Evolutionary conservation across 2,797 vertebrate species (phyloP).

Genomic region (Eremophila alpestris): DNA sequence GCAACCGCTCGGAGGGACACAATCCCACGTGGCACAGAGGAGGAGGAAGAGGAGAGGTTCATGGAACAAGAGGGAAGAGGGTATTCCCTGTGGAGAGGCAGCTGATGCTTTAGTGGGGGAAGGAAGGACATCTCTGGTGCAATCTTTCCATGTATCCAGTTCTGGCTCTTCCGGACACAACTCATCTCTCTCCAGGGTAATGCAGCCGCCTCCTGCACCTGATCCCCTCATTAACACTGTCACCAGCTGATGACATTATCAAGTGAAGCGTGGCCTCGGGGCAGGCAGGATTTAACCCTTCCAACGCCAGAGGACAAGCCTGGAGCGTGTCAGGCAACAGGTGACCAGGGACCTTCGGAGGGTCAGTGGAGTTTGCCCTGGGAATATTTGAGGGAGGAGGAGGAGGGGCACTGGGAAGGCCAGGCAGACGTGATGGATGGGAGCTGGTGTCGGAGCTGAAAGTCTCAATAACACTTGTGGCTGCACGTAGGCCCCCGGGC

Average conservation of each 20-base stretch:
- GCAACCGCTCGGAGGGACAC: background rate
- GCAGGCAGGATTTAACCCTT: conserved; percentile 44
- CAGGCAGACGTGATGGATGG: background rate
- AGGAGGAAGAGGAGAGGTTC: background rate
- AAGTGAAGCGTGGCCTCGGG: conserved; percentile 26
- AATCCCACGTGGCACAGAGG: background rate
- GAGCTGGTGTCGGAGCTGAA: background rate
- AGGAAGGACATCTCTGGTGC: background rate
- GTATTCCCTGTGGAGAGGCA: background rate
- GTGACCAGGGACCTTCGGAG: background rate
- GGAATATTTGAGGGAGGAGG: background rate
- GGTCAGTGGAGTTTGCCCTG: background rate
- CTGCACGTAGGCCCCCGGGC: background rate
- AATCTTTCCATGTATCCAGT: background rate
- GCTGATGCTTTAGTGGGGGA: conserved; percentile 5
- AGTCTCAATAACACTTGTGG: background rate
- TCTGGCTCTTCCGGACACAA: conserved; percentile 17
- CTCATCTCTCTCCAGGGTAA: conserved; percentile 62
- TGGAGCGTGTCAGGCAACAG: background rate
- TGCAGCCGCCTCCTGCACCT: conserved; percentile 41
- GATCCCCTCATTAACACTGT: conserved; percentile 63
- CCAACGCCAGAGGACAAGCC: fast-evolving
- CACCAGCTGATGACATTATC: conserved; percentile 62
- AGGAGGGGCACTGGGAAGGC: background rate
- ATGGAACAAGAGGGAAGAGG: background rate